Base-by-base conservation (phyloP, 2,888 invertebrate species). In the Laspeyria flexula region DNA sequence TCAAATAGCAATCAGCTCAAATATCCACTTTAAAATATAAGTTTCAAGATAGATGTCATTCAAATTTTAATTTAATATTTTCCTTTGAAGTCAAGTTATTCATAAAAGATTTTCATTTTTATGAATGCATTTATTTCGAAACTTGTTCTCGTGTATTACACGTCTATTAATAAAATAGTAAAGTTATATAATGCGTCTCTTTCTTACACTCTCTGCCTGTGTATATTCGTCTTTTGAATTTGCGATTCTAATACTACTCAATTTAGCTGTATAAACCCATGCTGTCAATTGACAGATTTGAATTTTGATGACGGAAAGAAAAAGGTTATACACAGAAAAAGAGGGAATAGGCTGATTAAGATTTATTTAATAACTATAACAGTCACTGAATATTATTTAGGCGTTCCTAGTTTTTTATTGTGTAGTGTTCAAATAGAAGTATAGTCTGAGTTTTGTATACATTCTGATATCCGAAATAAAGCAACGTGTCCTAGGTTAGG, bases 291-390 rank as follows among this genome's bases (percentile, higher is more conserved):
- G 90, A 88, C 89, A 88, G 87, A 75, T 90, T 90, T 86, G 84
- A 88, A 88, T 88, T 87, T 90, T 90, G 90, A 91, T 91, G 90
- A 91, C 90, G 88, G 91, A 89, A 89, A 90, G 90, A 85, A 89
- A 88, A 90, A 92, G 91, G 91, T 91, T 91, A 90, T 83, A 87
- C 77, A 88, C 80, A 87, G 86, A 83, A 85, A 90, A 86, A 88
- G 85, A 86, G 83, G 88, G 85, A 88, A 88, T 91, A 85, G 86
- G 86, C 79, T 88, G 85, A 83, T 75, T 79, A 77, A 77, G 51
- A 75, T 73, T 75, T 76, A 81, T 73, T 74, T 77, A 79, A 58
- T 81, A 65, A 67, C 75, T 76, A 58, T 81, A 65, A 67, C 76
- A 76, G 67, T 56, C 73, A 73, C 65, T 71, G 70, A 79, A 73